phyloP scores from a whole-genome alignment of 1,140 invertebrate species.

The Meteorus sp. region DNA sequence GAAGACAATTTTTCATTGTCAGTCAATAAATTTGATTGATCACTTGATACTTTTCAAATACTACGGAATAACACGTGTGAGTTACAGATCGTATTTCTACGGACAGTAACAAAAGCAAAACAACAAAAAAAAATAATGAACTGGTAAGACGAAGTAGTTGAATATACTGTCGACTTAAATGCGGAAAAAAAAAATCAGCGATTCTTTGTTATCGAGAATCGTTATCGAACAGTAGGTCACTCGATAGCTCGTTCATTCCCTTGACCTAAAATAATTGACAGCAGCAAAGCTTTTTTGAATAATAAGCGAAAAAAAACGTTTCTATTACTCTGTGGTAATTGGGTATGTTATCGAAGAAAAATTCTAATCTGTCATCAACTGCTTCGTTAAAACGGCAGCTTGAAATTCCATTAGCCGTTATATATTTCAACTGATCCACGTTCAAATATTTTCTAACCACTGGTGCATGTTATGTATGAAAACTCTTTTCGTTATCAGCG shows the following conservation, averaged over 20 bases:
- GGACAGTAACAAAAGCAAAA: too few species aligned
- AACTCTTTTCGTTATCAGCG: constrained; percentile 22
- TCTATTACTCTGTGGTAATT: not conserved
- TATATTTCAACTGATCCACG: constrained; percentile 15
- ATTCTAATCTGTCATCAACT: not conserved
- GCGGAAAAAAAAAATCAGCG: not conserved
- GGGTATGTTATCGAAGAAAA: constrained; percentile 1
- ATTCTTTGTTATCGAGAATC: not conserved
- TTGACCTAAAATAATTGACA: constrained; percentile 35
- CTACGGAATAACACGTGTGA: too few species aligned
- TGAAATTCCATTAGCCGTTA: too few species aligned
- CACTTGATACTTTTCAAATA: too few species aligned
- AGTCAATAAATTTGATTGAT: too few species aligned
- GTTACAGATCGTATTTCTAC: too few species aligned
- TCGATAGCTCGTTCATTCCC: constrained; percentile 32
- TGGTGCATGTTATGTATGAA: not conserved
- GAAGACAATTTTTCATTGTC: too few species aligned
- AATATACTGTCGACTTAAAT: not conserved
- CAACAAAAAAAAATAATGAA: too few species aligned
- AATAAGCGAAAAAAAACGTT: too few species aligned
- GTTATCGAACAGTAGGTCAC: constrained; percentile 16
- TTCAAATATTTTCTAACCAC: constrained; percentile 27
- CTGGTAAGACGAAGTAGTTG: too few species aligned
- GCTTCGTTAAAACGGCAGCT: too few species aligned
- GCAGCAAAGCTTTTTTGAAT: too few species aligned